Evolutionary conservation across 2,113 vertebrate genomes (phyloP).

Genomic region (Sprattus sprattus): DNA sequence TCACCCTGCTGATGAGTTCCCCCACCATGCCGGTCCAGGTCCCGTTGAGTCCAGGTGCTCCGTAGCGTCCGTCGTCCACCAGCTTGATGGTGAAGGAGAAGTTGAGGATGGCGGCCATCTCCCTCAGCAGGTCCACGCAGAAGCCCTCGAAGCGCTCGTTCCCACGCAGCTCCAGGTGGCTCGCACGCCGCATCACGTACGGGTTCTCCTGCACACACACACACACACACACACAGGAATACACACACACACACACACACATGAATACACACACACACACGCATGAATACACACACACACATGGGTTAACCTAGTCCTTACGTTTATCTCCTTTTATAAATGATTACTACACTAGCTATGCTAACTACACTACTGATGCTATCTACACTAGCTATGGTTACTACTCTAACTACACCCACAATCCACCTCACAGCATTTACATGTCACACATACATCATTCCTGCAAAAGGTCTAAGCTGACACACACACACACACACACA

Average conservation of each 20-base stretch:
- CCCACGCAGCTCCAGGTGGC: constrained; percentile 76
- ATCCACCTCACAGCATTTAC: neutral
- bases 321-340: neutral
- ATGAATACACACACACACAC: too few species aligned
- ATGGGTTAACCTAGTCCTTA: too few species aligned
- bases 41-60: constrained; percentile 85
- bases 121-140: constrained; percentile 90
- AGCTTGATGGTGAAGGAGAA: constrained; percentile 86
- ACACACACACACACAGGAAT: too few species aligned
- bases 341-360: neutral
- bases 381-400: neutral
- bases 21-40: constrained; percentile 95
- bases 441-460: too few species aligned
- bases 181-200: constrained; percentile 83
- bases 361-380: too few species aligned
- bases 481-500: too few species aligned
- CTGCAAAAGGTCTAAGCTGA: too few species aligned
- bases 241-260: too few species aligned
- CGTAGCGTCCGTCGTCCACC: constrained; percentile 87
- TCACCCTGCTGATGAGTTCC: constrained; percentile 89
- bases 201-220: constrained; percentile 79
- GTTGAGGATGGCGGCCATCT: constrained; percentile 82
- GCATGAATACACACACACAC: too few species aligned
- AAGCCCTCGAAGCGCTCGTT: constrained; percentile 87
- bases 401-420: neutral